Conservation (phyloP, 2,888 invertebrate genomes). For the Uropetala carovei region DNA sequence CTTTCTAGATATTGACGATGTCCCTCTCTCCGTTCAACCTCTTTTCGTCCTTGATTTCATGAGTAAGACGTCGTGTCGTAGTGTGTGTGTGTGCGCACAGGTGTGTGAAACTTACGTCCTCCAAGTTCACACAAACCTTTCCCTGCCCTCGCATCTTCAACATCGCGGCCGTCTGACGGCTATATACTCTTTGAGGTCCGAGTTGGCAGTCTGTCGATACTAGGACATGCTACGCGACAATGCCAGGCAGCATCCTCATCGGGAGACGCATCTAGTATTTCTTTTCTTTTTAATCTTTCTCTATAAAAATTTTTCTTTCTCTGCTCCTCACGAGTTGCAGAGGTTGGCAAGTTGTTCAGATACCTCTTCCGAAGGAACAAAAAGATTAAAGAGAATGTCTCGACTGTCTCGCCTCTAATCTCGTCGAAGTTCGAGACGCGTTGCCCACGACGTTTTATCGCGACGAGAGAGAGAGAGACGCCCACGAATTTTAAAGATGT, state of each 20-base stretch:
- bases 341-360: not conserved
- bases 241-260: not conserved
- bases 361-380: not conserved
- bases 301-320: not conserved
- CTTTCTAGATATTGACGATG: too few relatives aligned
- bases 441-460: not conserved
- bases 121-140: not conserved
- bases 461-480: not conserved
- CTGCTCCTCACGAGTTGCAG: not conserved
- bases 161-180: not conserved
- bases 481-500: not conserved
- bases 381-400: not conserved
- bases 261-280: too few relatives aligned
- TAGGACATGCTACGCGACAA: not conserved
- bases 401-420: not conserved
- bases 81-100: too few relatives aligned
- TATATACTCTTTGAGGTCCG: not conserved
- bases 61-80: too few relatives aligned
- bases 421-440: not conserved
- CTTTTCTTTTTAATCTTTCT: not conserved
- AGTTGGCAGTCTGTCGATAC: not conserved
- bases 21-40: too few relatives aligned
- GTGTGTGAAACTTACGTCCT: too few relatives aligned
- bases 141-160: not conserved
- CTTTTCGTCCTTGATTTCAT: too few relatives aligned